Evolutionary conservation across 1,140 invertebrate genomes (phyloP).

Genomic region (Rhagoletis zephyria): DNA sequence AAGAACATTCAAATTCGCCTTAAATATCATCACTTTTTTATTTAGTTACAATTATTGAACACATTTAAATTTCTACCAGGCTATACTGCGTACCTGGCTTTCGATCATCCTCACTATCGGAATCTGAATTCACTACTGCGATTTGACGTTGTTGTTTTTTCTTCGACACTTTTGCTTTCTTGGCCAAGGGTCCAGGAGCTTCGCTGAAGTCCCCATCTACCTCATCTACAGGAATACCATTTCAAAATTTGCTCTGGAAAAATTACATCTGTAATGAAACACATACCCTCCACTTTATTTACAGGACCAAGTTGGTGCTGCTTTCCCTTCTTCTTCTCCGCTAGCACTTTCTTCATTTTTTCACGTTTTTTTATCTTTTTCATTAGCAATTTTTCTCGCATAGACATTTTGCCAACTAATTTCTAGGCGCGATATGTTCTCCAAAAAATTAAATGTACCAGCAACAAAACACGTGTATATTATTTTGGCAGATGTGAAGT

Average conservation of each 20-base stretch:
- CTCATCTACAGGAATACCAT: conserved; percentile 58
- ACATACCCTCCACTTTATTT: conserved; percentile 54
- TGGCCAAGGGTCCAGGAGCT: conserved; percentile 58
- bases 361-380: conserved; percentile 85
- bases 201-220: conserved; percentile 65
- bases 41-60: not conserved
- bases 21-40: conserved; percentile 59
- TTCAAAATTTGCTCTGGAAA: not conserved
- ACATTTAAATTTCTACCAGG: not conserved
- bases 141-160: conserved; percentile 65
- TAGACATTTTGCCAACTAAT: conserved; percentile 76
- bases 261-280: not conserved
- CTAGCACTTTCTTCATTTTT: conserved; percentile 79
- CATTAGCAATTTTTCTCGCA: conserved; percentile 84
- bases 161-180: conserved; percentile 59
- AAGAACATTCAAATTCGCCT: conserved; percentile 62
- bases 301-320: conserved; percentile 48
- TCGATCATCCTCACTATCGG: conserved; percentile 52
- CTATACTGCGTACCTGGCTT: conserved; percentile 18
- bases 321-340: conserved; percentile 76
- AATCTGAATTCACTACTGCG: conserved; percentile 64
- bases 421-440: not conserved
- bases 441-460: not conserved
- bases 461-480: not conserved
- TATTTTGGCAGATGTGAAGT: not conserved